Conservation (phyloP, 1,140 invertebrate genomes). For the Oryctes rhinoceros region DNA sequence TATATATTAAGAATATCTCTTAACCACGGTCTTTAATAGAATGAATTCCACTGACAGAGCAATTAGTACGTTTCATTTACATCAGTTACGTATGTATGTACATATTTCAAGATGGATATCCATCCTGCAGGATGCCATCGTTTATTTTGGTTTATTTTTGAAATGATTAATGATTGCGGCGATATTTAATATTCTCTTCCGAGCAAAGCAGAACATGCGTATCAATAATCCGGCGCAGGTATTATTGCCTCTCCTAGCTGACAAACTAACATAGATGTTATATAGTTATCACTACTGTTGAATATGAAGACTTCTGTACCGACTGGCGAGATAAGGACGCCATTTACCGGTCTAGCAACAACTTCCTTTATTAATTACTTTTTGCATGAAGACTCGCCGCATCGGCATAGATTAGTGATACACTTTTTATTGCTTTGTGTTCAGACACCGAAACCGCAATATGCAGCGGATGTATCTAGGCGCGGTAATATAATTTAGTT, state of each 20-base stretch:
- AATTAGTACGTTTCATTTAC: conserved; percentile 28
- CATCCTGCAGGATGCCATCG: not conserved
- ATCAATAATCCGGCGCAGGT: not conserved
- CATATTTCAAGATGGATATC: conserved; percentile 16
- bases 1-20: no score
- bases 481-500: conserved; percentile 14
- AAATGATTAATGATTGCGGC: conserved; percentile 21
- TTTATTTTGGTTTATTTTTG: conserved; percentile 23
- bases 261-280: conserved; percentile 33
- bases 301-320: conserved; percentile 27
- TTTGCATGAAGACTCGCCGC: not conserved
- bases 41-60: not conserved
- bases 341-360: not conserved
- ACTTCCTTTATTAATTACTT: conserved; percentile 30
- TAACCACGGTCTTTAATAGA: not conserved
- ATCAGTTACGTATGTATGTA: not conserved
- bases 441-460: conserved; percentile 2
- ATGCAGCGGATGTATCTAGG: not conserved
- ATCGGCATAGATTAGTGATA: conserved; percentile 9
- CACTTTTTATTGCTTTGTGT: not conserved
- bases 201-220: not conserved
- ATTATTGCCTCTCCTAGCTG: conserved; percentile 7
- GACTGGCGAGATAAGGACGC: not conserved
- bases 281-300: not conserved
- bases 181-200: not conserved